These are phyloP conservation scores for Erpetoichthys calabaricus DNA, from an alignment of 2,797 vertebrate genomes.

Conservation along the genomic window DNA sequence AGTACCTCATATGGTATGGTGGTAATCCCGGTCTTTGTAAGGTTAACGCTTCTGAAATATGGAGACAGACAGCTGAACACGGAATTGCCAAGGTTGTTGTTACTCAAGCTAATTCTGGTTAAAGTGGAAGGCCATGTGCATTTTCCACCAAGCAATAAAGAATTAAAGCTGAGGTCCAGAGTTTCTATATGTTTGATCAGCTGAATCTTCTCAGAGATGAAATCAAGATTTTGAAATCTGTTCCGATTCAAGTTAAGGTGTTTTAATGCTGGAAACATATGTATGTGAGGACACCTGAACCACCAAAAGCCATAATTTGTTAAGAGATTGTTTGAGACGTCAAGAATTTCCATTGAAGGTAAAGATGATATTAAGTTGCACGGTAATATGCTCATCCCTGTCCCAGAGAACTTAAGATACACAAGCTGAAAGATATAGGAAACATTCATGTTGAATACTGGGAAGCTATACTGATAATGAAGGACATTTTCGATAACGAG, in stretches of 20 bases:
- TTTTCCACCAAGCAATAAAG: constrained; percentile 17
- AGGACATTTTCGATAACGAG: constrained; percentile 27
- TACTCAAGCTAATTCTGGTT: constrained; percentile 43
- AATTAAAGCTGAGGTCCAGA: constrained; percentile 64
- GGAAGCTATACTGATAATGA: constrained; percentile 38
- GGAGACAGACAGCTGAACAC: constrained; percentile 57
- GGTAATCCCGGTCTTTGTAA: constrained; percentile 53
- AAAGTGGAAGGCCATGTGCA: constrained; percentile 53
- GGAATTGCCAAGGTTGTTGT: constrained; percentile 43
- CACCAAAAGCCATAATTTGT: constrained; percentile 37
- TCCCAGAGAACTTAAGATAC: constrained; percentile 36
- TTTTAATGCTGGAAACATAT: constrained; percentile 30
- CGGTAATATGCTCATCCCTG: constrained; percentile 39
- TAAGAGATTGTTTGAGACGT: constrained; percentile 40
- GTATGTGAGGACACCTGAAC: constrained; percentile 21
- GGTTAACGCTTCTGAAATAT: constrained; percentile 39
- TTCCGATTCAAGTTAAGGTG: constrained; percentile 32
- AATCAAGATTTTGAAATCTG: constrained; percentile 27
- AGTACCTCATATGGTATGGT: constrained; percentile 30
- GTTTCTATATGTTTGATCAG: constrained; percentile 43
- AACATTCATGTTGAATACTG: constrained; percentile 27
- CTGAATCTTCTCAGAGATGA: constrained; percentile 25
- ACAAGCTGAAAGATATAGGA: constrained; percentile 20
- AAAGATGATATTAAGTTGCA: constrained; percentile 30
- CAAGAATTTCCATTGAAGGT: constrained; percentile 28